A percentile compares a stretch with the other conserved stretches of the same genome.
These are phyloP conservation scores for Latrodectus elegans DNA, from an alignment of 2,888 invertebrate species.

Conservation along the genomic window DNA sequence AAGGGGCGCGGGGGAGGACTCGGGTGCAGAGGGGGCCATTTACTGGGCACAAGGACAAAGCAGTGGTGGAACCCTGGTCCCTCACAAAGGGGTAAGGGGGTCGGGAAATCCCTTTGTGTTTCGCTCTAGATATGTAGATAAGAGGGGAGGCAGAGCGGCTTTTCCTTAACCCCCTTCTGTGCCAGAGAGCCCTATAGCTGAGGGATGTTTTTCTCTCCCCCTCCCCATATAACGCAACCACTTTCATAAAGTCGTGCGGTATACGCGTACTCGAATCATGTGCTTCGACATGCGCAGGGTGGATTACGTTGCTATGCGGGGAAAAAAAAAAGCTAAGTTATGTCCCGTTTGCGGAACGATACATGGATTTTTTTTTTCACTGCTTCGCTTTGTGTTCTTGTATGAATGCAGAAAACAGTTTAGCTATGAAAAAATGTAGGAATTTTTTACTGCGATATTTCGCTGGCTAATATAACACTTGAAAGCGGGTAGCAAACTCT, in stretches of 20 bases:
- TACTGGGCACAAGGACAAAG: constrained; percentile 43
- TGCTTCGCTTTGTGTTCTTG: neutral
- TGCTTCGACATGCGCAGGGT: constrained; percentile 42
- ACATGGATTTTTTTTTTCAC: neutral
- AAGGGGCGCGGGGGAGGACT: constrained; percentile 20
- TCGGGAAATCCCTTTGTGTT: constrained; percentile 8
- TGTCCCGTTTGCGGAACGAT: neutral
- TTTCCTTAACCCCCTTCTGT: constrained; percentile 15
- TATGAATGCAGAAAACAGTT: no score
- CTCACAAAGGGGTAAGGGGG: neutral
- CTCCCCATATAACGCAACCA: constrained; percentile 10
- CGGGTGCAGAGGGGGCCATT: constrained; percentile 38
- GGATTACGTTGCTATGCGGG: constrained; percentile 42
- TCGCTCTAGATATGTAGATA: constrained; percentile 11
- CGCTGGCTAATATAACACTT: no score
- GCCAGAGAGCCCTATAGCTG: neutral
- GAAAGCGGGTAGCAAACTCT: no score
- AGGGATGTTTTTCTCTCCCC: neutral
- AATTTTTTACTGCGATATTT: no score
- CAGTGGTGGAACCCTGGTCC: constrained; percentile 14
- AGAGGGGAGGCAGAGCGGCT: constrained; percentile 4
- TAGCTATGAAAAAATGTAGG: no score
- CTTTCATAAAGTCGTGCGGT: constrained; percentile 42
- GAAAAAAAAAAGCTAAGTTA: neutral
- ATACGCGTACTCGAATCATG: constrained; percentile 19